Base-by-base conservation (phyloP, 1,140 invertebrate genomes). In the Lordiphosa collinella region DNA sequence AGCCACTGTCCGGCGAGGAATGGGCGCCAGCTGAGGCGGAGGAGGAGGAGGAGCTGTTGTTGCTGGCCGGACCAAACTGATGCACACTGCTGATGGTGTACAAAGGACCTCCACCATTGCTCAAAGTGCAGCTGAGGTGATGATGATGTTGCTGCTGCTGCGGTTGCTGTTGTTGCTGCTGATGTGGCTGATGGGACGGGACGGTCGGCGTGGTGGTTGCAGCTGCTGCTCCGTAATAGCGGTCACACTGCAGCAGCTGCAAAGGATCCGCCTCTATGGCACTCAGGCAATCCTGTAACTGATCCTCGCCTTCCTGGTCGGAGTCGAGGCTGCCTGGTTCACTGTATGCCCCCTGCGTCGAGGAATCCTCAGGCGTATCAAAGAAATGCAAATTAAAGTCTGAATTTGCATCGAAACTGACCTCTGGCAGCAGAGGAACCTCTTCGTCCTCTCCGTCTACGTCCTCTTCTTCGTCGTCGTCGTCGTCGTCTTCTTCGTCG, bases 331-430 rank as follows among this genome's bases (percentile, higher is more conserved):
- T 93, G 44, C 91, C 92, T 16, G 92, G 91, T 79, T 93, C 93
- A 84, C 92, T 92, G 90, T 93, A 93, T 41, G 68, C 86, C 11
- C 92, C 93, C 75, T 92, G 92, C 5, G 91, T 92, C 69, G 91
- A 93, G 70, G 91, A 91, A 76, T 92, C 92, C 82, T 92, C 92
- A 29, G 92, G 91, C 25, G 90, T 91, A 89, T 94, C 93, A 90
- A 95, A 95, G 90, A 94, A 95, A 90, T 93, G 92, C 74, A 94
- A 90, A 90, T 94, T 94, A 87, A 95, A 94, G 86, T 94, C 94
- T 48, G 92, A 92, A 87, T 93, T 93, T 71, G 93, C 93, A 90
- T 94, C 93, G 86, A 94, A 94, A 62, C 92, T 90, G 66, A 94
- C 93, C 89, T 93, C 92, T 56, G 93, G 91, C 61, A 92, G 18